Base-by-base conservation (phyloP, 2,888 invertebrate species). In the Drosophila parthenogenetica region DNA sequence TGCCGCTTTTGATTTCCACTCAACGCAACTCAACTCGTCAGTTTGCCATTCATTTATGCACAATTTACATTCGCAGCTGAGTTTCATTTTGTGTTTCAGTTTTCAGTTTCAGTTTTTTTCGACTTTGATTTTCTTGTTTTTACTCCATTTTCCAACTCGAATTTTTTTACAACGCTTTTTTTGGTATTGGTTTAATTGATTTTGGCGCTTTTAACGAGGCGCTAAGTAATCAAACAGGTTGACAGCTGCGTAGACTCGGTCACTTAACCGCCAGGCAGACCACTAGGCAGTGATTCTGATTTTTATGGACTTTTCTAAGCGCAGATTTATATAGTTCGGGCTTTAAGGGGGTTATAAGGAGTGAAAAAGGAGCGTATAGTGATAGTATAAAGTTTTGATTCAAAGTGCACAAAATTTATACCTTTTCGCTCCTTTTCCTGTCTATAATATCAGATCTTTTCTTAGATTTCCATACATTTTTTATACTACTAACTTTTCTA, bases 151-250 rank as follows among this genome's bases (percentile, higher is more conserved):
- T 65, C 66, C 22, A 45, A 29, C 8, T 29, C 29, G 29, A 8
- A n/a, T n/a, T 29, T 29, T 29, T 25, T 25, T 7, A 25, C 25
- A 7, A 25, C 8, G 5, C 25, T 25, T 25, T 29, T 8, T 22
- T 22, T 22, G 22, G 29, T 29, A 29, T 22, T 69, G 70, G 50
- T 73, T 73, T 82, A 87, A 87, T 84, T 87, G 82, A 82, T 84
- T 81, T 84, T 83, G 82, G 81, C 78, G 73, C 84, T 68, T 81
- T 82, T 82, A 84, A 82, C 84, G 78, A 82, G 84, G 61, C 72
- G 81, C 59, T 77, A 82, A 77, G 68, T 54, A 67, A 83, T 67
- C 84, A 69, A 79, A 77, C 81, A 65, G 77, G 60, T 74, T 62
- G 69, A 53, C 73, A 84, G 69, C 82, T 64, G 62, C 61, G 48